Evolutionary conservation across 2,113 vertebrate species (phyloP), one percentile per base, ranked within the genome.

Genomic region (Delphinapterus leucas): DNA sequence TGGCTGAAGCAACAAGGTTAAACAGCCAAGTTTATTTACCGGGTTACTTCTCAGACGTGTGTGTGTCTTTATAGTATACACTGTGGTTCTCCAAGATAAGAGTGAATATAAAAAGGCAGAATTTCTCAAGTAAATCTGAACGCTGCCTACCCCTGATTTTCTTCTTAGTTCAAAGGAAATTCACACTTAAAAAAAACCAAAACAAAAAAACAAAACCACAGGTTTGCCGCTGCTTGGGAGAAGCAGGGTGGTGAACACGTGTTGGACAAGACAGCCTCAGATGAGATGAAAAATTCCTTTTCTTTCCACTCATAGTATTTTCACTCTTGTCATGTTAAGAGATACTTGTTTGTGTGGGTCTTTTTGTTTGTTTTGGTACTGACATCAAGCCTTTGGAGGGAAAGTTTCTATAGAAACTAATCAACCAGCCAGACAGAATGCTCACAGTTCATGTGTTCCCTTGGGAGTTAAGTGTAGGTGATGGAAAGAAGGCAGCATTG

Each of bases 321-420:
- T 96, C 8, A 86, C 17, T 79, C 60, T 68, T 88, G 14, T 60
- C 47, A 23, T 71, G 38, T 86, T 92, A 63, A n/a, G 77, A 76
- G 92, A 80, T 84, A 8, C 80, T 93, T 90, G 33, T 81, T 82
- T 83, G 25, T 92, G 8, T 67, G 44, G 26, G 25, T 3, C 31
- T 28, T 33, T 61, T 58, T 8, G 55, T 44, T 63, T 89, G 38
- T 47, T 60, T 41, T 65, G 25, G 26, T 82, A 44, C 49, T 49
- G 11, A 85, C 8, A 15, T 65, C 60, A 96, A 76, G 25, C 6
- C 31, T 20, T 86, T 95, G 74, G 38, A 71, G 65, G 38, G n/a
- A 92, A 63, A 25, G 14, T 90, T 88, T 71, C 85, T 95, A 28
- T 81, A 77, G 60, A 96, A 88, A 81, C 53, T 60, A 96, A 95